Percentiles rank a stretch among this genome's conserved stretches.
phyloP scores from a whole-genome alignment of 2,797 vertebrate species.

The Pipistrellus kuhlii region DNA sequence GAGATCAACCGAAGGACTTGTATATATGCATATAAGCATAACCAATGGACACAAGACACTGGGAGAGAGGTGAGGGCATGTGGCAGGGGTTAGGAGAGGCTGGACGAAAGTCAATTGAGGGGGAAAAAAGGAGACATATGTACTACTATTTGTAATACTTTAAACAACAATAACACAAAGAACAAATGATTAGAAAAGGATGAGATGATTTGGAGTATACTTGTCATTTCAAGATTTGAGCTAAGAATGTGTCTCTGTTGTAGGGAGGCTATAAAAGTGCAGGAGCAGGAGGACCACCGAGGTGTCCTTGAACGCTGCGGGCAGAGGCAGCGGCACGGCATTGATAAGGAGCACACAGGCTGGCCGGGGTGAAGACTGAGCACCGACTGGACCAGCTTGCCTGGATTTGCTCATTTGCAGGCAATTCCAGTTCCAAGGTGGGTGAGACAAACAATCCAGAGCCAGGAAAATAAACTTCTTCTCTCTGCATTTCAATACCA shows the following conservation, averaged over 20 bases:
- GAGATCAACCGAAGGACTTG: too few relatives aligned
- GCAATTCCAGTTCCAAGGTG: conserved; percentile 50
- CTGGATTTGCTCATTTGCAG: neutral
- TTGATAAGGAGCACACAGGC: neutral
- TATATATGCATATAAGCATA: too few relatives aligned
- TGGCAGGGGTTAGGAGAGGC: too few relatives aligned
- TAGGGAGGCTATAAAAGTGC: neutral
- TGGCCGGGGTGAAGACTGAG: neutral
- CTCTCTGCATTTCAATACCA: conserved; percentile 53
- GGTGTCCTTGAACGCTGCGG: too few relatives aligned
- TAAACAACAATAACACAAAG: neutral
- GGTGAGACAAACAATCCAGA: conserved; percentile 60
- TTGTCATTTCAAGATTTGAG: neutral
- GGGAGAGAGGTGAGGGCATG: too few relatives aligned
- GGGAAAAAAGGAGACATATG: too few relatives aligned
- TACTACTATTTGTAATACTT: too few relatives aligned
- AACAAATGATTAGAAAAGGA: neutral
- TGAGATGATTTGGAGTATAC: neutral
- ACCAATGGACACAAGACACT: too few relatives aligned
- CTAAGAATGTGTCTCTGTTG: neutral
- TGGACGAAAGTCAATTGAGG: too few relatives aligned
- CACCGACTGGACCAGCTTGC: neutral
- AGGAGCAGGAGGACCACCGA: neutral
- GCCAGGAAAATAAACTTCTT: conserved; percentile 75
- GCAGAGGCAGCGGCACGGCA: neutral